Conservation (phyloP, 2,797 vertebrate species). For the Agapornis canus region DNA sequence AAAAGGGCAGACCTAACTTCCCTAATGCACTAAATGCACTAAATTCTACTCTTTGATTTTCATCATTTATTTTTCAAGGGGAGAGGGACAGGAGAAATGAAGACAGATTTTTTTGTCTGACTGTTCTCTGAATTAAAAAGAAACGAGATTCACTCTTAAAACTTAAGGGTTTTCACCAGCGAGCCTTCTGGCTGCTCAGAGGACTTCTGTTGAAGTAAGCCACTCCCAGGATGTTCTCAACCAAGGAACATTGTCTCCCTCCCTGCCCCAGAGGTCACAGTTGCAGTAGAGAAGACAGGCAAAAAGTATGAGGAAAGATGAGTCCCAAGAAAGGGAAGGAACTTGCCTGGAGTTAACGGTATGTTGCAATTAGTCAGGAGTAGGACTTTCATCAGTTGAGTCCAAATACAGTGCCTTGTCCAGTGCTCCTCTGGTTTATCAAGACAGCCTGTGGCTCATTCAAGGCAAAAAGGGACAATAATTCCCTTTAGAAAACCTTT, state of each 20-base stretch:
- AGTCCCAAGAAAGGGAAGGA: neutral
- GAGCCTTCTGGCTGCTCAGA: neutral
- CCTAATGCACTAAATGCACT: too few species aligned
- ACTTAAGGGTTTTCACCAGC: neutral
- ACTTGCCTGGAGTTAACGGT: neutral
- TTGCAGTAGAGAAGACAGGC: neutral
- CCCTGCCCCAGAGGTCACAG: neutral
- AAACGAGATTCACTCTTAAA: neutral
- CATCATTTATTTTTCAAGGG: neutral
- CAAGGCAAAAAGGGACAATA: neutral
- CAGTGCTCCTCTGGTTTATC: neutral
- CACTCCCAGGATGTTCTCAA: neutral
- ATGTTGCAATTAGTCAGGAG: fast-evolving
- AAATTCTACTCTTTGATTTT: neutral
- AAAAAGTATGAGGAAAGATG: neutral
- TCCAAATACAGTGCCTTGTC: neutral
- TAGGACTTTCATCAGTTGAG: neutral
- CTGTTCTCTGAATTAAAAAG: neutral
- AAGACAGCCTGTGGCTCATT: neutral
- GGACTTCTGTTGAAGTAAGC: neutral
- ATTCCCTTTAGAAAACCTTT: neutral
- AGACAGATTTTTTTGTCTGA: neutral
- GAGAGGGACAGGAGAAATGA: neutral
- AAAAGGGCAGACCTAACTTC: neutral
- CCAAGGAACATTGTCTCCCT: neutral